Evolutionary conservation across 1,140 invertebrate species (phyloP).

Genomic region (Galendromus occidentalis): DNA sequence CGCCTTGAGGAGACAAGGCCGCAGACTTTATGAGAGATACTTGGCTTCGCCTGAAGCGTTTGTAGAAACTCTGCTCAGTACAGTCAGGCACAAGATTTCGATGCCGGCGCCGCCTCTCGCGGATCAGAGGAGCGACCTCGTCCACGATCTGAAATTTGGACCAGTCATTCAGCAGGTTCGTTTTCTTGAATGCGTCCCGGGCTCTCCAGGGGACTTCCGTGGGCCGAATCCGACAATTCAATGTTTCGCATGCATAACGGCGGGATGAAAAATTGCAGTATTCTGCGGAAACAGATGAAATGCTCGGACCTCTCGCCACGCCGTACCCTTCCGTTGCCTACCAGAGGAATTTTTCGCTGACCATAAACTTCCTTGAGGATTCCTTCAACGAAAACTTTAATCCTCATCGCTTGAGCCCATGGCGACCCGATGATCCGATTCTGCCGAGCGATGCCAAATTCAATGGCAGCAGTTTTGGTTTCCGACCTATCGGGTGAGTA

Average conservation of each 20-base stretch:
- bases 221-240: no score
- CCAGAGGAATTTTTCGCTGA: constrained; percentile 62
- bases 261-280: neutral
- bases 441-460: constrained; percentile 85
- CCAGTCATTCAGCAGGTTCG: constrained; percentile 14
- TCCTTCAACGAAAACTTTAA: constrained; percentile 70
- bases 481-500: neutral
- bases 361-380: constrained; percentile 50
- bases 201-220: neutral
- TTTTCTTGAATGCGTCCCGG: constrained; percentile 3
- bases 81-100: constrained; percentile 54
- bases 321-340: constrained; percentile 68
- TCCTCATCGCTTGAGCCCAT: constrained; percentile 69
- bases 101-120: constrained; percentile 56
- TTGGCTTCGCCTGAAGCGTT: constrained; percentile 56
- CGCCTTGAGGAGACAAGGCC: constrained; percentile 57
- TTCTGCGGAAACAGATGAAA: constrained; percentile 61
- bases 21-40: constrained; percentile 71
- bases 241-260: no score
- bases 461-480: constrained; percentile 26
- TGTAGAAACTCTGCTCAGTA: constrained; percentile 56
- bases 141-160: constrained; percentile 43
- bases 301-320: constrained; percentile 73
- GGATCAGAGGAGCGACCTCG: constrained; percentile 42
- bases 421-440: constrained; percentile 62